Evolutionary conservation across 2,888 invertebrate species (phyloP), one percentile per base, ranked within the genome.

Genomic region (Dioctria linearis): DNA sequence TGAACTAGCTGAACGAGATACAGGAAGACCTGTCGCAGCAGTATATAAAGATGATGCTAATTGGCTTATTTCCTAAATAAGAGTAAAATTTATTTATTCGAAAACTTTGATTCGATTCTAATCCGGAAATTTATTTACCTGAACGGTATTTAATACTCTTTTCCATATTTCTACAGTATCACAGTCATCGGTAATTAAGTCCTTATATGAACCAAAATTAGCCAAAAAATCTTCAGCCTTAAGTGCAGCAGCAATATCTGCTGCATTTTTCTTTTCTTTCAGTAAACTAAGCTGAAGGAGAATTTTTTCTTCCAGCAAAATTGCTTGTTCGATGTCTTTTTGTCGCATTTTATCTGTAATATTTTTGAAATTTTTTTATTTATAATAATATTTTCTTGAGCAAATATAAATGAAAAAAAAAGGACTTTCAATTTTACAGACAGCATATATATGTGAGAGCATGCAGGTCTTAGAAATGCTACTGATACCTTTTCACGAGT

Each of bases 1-100:
- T 42, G 97, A 97, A 89, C 97, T 97, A 25, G 96, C 95, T 87
- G 97, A 97, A 75, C 98, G 93, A 8, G 96, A 96, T 11, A 98
- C 91, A 80, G 94, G 94, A 51, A 94, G 93, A 71, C 95, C 94
- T 2, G 89, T 89, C 25, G 89, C 87, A 40, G 93, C 93, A 54
- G 92, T 93, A 81, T 94, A 95, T 79, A 94, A 88, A 0, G 93
- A 92, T 85, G 93, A 94, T 25, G 95, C 95, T 82, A 96, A 88
- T 83, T 94, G 92, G 84, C 92, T 93, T 57, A 93, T 95, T 85
- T 95, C 95, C 92, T 94, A 11, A 25, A 25, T 54, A 9, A 51
- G 61, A 66, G 39, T 46, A 61, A 46, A 57, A 69, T 67, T 4
- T 2, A 49, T 66, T 13, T 71, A 9, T 13, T 11, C 59, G 57